Percentiles rank a stretch among this genome's conserved stretches.
Conservation (phyloP, 2,888 invertebrate species). For the Diarsia dahlii region DNA sequence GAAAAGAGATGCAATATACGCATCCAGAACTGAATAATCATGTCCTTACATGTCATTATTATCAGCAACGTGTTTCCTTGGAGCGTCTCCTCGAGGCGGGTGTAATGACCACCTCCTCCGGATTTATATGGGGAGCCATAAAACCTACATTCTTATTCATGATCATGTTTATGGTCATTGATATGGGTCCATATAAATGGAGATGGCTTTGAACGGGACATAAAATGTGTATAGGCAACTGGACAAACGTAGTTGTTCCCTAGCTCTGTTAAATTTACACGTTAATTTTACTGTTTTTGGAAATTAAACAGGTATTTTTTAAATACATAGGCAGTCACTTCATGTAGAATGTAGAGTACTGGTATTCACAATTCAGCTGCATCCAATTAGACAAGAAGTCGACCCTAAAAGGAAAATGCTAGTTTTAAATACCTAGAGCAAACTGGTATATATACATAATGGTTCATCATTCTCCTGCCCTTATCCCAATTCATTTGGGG, state of each 20-base stretch:
- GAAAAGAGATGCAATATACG: neutral
- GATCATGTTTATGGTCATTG: conserved; percentile 84
- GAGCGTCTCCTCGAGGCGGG: conserved; percentile 25
- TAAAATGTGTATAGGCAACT: conserved; percentile 68
- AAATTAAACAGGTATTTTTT: neutral
- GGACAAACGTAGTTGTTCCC: conserved; percentile 53
- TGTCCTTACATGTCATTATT: conserved; percentile 26
- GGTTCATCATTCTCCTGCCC: no score
- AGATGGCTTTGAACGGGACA: conserved; percentile 68
- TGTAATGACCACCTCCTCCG: conserved; percentile 76
- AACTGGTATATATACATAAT: conserved; percentile 10
- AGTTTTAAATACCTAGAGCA: neutral
- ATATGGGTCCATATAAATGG: conserved; percentile 78
- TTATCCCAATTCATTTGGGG: no score
- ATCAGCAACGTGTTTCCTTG: conserved; percentile 33
- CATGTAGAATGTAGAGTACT: no score
- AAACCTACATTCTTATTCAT: conserved; percentile 84
- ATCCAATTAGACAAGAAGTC: no score
- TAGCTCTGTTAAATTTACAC: conserved; percentile 39
- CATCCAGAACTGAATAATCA: conserved; percentile 19
- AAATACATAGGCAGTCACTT: neutral
- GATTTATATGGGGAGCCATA: conserved; percentile 79
- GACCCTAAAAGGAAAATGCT: no score
- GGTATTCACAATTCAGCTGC: no score
- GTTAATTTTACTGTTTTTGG: conserved; percentile 1